Conservation (phyloP, 1,140 invertebrate species). For the Palaemon carinicauda region DNA sequence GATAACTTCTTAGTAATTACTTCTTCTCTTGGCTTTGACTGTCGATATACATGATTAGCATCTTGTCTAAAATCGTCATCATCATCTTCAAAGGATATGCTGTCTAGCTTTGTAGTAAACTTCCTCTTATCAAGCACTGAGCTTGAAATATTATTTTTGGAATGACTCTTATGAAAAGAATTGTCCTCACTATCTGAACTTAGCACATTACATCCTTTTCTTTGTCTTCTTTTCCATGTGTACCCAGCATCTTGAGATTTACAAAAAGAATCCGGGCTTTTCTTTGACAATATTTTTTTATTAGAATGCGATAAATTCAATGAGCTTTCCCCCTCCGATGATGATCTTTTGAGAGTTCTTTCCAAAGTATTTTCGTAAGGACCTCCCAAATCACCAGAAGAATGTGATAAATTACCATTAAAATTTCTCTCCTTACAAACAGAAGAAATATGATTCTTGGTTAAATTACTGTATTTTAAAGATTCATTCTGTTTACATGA, state of each 20-base stretch:
- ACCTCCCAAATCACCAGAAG: no score
- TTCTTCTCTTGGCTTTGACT: neutral
- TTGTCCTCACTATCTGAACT: slow-evolving; percentile 12
- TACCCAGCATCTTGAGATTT: neutral
- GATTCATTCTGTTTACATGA: no score
- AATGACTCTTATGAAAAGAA: neutral
- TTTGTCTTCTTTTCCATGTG: neutral
- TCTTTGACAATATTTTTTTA: neutral
- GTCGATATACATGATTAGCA: neutral
- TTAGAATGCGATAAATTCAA: neutral
- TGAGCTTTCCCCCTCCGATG: no score
- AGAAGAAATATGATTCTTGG: neutral
- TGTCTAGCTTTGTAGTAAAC: neutral
- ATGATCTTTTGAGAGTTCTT: no score
- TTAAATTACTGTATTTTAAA: neutral
- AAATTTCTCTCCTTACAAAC: no score
- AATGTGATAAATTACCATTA: no score
- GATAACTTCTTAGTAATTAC: neutral
- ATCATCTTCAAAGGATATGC: neutral
- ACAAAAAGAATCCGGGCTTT: neutral
- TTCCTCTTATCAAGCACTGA: neutral
- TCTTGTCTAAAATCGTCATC: neutral
- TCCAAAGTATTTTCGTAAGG: no score
- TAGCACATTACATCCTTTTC: slow-evolving; percentile 6
- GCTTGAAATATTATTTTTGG: neutral